A percentile compares a stretch with the other conserved stretches of the same genome.
phyloP scores from a whole-genome alignment of 2,888 invertebrate species.

The Epirrhoe tristata region DNA sequence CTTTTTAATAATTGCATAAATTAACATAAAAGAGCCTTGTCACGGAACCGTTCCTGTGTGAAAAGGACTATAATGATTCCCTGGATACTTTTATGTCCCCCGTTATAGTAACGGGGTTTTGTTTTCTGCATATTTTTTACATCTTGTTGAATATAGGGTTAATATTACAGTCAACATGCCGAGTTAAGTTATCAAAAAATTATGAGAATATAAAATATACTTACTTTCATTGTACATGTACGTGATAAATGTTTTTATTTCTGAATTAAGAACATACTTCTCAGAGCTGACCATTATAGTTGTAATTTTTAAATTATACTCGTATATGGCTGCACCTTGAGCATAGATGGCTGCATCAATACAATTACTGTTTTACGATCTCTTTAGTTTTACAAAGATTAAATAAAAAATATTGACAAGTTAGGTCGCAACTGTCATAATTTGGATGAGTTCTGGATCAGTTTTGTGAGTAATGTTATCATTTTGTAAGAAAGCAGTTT shows the following conservation, averaged over 20 bases:
- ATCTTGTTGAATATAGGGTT: not conserved
- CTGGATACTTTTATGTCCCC: not conserved
- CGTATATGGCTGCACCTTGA: no score
- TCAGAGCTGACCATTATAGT: no score
- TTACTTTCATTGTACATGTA: not conserved
- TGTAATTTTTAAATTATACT: no score
- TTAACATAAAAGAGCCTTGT: no score
- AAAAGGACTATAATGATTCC: no score
- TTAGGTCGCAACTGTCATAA: not conserved
- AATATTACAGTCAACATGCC: not conserved
- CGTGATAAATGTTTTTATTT: not conserved
- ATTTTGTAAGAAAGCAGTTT: conserved; percentile 38
- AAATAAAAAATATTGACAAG: not conserved
- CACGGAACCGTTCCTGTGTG: no score
- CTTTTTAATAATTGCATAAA: no score
- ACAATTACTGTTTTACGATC: no score
- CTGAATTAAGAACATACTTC: not conserved
- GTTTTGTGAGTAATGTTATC: conserved; percentile 33
- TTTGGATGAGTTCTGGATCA: not conserved
- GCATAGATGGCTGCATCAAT: no score
- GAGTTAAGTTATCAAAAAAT: not conserved
- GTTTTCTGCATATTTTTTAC: not conserved
- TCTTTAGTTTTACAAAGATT: not conserved
- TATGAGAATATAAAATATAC: not conserved
- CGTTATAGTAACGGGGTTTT: not conserved